Conservation (phyloP, 2,113 vertebrate species). For the Hystrix cristata region DNA sequence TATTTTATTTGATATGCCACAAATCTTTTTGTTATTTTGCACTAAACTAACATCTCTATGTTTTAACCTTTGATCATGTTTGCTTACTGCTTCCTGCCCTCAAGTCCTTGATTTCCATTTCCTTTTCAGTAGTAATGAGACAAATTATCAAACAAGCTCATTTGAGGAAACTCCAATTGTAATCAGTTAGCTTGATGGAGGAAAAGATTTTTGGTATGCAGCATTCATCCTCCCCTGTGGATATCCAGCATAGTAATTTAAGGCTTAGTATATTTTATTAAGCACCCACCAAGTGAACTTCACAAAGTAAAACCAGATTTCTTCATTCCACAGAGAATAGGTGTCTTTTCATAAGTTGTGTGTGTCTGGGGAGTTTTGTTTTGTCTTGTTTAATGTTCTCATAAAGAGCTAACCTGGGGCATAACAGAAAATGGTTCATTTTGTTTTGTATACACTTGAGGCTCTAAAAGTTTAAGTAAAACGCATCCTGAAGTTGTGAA, state of each 20-base stretch:
- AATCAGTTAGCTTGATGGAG: slow-evolving; percentile 78
- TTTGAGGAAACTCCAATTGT: slow-evolving; percentile 81
- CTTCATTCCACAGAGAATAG: slow-evolving; percentile 61
- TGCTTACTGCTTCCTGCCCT: slow-evolving; percentile 75
- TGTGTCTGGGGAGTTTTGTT: slow-evolving; percentile 62
- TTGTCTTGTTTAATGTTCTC: slow-evolving; percentile 57
- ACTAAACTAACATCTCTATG: slow-evolving; percentile 49
- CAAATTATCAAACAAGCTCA: slow-evolving; percentile 81
- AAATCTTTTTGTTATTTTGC: slow-evolving; percentile 50
- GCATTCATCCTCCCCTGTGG: slow-evolving; percentile 49
- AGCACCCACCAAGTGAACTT: slow-evolving; percentile 68
- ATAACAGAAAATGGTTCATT: slow-evolving; percentile 25
- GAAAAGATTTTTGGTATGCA: slow-evolving; percentile 70
- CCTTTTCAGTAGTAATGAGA: slow-evolving; percentile 83
- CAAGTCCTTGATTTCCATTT: slow-evolving; percentile 77
- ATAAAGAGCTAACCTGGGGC: slow-evolving; percentile 22
- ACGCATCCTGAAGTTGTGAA: background rate
- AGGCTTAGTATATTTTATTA: slow-evolving; percentile 61
- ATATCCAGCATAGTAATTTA: slow-evolving; percentile 65
- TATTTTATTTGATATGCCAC: slow-evolving; percentile 44
- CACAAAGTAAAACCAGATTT: slow-evolving; percentile 76
- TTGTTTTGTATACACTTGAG: background rate
- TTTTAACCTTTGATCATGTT: slow-evolving; percentile 80
- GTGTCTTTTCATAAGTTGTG: slow-evolving; percentile 35
- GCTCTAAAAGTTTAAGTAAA: background rate